These are phyloP conservation scores for Eurytoma adleriae DNA, from an alignment of 2,888 invertebrate genomes.

Conservation along the genomic window DNA sequence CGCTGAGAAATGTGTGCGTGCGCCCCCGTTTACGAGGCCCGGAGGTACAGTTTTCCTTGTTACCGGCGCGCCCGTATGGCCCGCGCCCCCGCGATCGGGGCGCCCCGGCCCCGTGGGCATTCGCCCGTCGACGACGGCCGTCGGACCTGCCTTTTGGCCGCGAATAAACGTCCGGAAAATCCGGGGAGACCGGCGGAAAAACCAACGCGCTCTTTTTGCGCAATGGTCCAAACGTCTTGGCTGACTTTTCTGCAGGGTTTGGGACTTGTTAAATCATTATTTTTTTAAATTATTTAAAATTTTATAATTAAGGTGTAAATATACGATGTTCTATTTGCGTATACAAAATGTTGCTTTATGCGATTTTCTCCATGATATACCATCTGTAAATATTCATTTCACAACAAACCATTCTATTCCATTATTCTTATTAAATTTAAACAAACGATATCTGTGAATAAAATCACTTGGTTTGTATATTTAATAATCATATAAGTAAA, in stretches of 20 bases:
- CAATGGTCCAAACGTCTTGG: not conserved
- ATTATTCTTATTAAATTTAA: too few species aligned
- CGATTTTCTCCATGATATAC: too few species aligned
- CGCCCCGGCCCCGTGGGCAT: slow-evolving; percentile 33
- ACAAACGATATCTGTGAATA: too few species aligned
- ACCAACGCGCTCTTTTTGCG: not conserved
- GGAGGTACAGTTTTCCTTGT: slow-evolving; percentile 51
- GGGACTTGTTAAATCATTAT: not conserved
- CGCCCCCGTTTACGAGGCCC: slow-evolving; percentile 51
- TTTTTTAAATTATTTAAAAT: not conserved
- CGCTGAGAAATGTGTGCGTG: slow-evolving; percentile 44
- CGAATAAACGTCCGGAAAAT: slow-evolving; percentile 5
- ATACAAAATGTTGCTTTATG: too few species aligned
- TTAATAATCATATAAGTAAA: too few species aligned
- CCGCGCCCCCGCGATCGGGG: not conserved
- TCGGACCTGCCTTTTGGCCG: not conserved
- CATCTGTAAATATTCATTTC: too few species aligned
- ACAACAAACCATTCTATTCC: too few species aligned
- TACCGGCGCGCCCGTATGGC: slow-evolving; percentile 12
- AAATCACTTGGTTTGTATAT: too few species aligned
- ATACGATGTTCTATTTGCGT: too few species aligned
- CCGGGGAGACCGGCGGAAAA: not conserved
- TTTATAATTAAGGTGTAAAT: too few species aligned
- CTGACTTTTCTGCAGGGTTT: too few species aligned
- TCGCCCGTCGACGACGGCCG: not conserved